phyloP scores from a whole-genome alignment of 2,113 vertebrate genomes.

The Oreochromis spilurus region DNA sequence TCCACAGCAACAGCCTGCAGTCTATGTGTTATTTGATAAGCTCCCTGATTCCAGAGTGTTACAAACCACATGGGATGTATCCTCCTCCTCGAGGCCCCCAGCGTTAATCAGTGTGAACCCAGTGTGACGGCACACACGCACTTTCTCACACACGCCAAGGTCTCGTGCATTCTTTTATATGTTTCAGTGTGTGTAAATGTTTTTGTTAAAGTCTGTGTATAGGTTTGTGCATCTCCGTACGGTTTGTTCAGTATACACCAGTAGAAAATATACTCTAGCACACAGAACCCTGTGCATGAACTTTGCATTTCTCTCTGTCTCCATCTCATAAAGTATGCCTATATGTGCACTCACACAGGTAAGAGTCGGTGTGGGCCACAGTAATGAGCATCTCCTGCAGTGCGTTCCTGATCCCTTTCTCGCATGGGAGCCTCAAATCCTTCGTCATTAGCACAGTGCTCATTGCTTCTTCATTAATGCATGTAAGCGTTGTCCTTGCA shows the following conservation, averaged over 20 bases:
- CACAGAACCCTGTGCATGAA: background rate
- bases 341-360: conserved; percentile 19
- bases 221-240: background rate
- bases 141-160: background rate
- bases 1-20: background rate
- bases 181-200: background rate
- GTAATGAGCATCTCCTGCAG: conserved; percentile 52
- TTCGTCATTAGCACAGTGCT: conserved; percentile 34
- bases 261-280: background rate
- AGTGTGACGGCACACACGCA: background rate
- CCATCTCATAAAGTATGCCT: background rate
- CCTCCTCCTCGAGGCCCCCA: background rate
- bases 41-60: background rate
- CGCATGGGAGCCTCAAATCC: conserved; percentile 34
- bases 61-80: conserved; percentile 16
- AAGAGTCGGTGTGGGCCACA: background rate
- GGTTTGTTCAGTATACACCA: background rate
- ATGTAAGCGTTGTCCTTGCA: conserved; percentile 25
- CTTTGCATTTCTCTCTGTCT: background rate
- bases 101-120: background rate
- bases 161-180: background rate
- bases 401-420: conserved; percentile 35
- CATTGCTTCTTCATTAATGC: conserved; percentile 42
- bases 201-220: background rate
- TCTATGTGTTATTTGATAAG: conserved; percentile 21